Conservation (phyloP, 2,797 vertebrate genomes). For the Neoniphon sammara region DNA sequence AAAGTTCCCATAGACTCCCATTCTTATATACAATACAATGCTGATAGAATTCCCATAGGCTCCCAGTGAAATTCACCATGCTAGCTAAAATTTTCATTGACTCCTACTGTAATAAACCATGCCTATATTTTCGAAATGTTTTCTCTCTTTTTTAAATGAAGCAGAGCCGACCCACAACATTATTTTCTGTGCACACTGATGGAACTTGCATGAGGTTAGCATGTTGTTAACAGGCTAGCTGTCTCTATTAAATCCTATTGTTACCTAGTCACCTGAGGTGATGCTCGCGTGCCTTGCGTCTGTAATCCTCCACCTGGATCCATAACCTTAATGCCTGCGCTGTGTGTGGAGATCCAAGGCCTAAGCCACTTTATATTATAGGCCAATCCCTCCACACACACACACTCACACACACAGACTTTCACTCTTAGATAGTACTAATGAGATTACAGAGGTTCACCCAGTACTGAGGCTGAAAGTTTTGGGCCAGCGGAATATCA, state of each 20-base stretch:
- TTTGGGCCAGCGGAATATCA: conserved; percentile 72
- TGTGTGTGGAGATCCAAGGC: conserved; percentile 66
- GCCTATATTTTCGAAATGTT: too few species aligned
- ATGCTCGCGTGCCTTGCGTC: conserved; percentile 41
- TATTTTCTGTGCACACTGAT: too few species aligned
- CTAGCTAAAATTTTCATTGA: too few species aligned
- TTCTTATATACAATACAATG: too few species aligned
- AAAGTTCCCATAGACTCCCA: too few species aligned
- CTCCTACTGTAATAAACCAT: too few species aligned
- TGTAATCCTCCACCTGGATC: conserved; percentile 65
- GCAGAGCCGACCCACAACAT: too few species aligned
- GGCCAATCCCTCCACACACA: conserved; percentile 65
- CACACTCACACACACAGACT: conserved; percentile 19
- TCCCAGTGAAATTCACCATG: too few species aligned
- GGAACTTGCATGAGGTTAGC: too few species aligned
- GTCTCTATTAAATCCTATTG: background rate
- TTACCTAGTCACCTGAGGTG: conserved; percentile 38
- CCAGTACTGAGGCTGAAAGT: conserved; percentile 45
- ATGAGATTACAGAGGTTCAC: conserved; percentile 61
- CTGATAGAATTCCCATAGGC: too few species aligned
- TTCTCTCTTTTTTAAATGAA: too few species aligned
- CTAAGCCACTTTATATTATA: conserved; percentile 76
- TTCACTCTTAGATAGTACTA: conserved; percentile 39
- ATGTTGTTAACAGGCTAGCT: too few species aligned
- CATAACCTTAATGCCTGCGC: conserved; percentile 71